phyloP scores from a whole-genome alignment of 2,797 vertebrate genomes.

The Sebastes wilsoni region DNA sequence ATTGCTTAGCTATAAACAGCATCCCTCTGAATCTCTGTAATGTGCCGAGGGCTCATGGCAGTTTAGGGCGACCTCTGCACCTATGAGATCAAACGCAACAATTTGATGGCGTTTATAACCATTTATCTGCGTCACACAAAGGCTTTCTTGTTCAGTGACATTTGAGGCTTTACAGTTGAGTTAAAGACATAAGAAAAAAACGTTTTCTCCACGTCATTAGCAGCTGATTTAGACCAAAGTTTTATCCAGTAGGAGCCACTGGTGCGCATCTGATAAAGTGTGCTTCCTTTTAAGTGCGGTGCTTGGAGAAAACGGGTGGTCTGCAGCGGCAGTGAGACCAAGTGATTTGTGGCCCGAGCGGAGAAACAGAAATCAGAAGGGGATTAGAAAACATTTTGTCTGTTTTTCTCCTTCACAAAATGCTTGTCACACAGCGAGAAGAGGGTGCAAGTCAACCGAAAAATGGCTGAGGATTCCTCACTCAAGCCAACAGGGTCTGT shows the following conservation, averaged over 20 bases:
- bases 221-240: constrained; percentile 31
- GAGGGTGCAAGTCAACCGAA: background rate
- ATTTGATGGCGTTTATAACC: background rate
- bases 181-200: constrained; percentile 27
- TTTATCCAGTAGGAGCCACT: constrained; percentile 34
- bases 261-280: constrained; percentile 52
- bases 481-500: background rate
- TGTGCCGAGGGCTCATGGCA: constrained; percentile 1
- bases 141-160: background rate
- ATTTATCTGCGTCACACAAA: constrained; percentile 18
- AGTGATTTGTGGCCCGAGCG: constrained; percentile 38
- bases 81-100: constrained; percentile 3
- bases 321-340: background rate
- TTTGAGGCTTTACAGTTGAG: constrained; percentile 3
- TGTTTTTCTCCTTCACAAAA: constrained; percentile 55
- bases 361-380: constrained; percentile 46
- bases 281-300: constrained; percentile 31
- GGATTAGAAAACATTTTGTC: constrained; percentile 47
- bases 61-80: background rate
- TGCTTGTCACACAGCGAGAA: background rate
- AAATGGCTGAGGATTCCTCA: constrained; percentile 10
- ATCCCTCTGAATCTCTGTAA: constrained; percentile 17
- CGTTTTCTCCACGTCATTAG: constrained; percentile 45
- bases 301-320: constrained; percentile 46
- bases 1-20: constrained; percentile 47